phyloP scores from a whole-genome alignment of 2,888 invertebrate species.

The Parascotia fuliginaria region DNA sequence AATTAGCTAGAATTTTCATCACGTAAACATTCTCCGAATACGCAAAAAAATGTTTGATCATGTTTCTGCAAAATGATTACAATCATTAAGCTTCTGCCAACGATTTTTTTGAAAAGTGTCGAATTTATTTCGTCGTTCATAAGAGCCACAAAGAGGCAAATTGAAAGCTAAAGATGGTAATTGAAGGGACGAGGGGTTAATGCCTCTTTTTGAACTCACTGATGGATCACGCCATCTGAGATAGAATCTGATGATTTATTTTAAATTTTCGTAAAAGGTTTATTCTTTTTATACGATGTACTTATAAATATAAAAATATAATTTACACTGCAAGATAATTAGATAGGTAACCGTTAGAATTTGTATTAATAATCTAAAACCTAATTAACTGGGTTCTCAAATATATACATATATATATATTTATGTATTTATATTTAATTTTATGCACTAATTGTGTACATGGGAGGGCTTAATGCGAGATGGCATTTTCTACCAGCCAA shows the following conservation, averaged over 20 bases:
- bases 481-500: too few relatives aligned
- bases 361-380: background rate
- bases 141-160: slow-evolving; percentile 76
- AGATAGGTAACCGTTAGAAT: too few relatives aligned
- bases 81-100: slow-evolving; percentile 16
- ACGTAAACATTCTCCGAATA: slow-evolving; percentile 7
- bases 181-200: slow-evolving; percentile 80
- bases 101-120: slow-evolving; percentile 48
- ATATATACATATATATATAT: too few relatives aligned
- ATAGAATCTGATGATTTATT: slow-evolving; percentile 63
- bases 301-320: too few relatives aligned
- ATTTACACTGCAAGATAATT: too few relatives aligned
- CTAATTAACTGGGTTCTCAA: too few relatives aligned
- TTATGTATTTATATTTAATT: too few relatives aligned
- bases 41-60: slow-evolving; percentile 8
- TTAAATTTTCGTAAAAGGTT: slow-evolving; percentile 45
- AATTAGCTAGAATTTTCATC: too few relatives aligned
- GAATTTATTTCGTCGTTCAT: slow-evolving; percentile 69
- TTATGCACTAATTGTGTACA: too few relatives aligned
- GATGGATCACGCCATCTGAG: slow-evolving; percentile 78
- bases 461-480: too few relatives aligned
- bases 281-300: slow-evolving; percentile 24
- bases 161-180: slow-evolving; percentile 84
- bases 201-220: slow-evolving; percentile 70
- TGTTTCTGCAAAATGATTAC: slow-evolving; percentile 13